These are phyloP conservation scores for Crax fasciolata DNA, from an alignment of 2,797 vertebrate genomes.

Conservation along the genomic window DNA sequence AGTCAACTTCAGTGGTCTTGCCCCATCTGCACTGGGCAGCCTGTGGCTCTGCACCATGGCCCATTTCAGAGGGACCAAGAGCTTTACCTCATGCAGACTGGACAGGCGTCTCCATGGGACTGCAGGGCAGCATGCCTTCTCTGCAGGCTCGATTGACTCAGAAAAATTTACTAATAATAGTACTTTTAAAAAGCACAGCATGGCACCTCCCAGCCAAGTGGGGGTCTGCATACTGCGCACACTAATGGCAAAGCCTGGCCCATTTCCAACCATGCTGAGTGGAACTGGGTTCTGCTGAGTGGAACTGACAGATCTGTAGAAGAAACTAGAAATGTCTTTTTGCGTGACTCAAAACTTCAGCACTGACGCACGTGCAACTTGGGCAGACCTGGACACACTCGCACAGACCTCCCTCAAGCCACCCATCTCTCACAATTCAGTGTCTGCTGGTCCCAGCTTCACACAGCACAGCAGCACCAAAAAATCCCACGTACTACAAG, in stretches of 20 bases:
- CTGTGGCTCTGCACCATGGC: rapidly evolving
- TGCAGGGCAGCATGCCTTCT: not conserved
- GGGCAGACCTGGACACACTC: not conserved
- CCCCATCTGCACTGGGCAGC: rapidly evolving
- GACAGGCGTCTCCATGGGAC: rapidly evolving
- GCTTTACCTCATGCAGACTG: rapidly evolving
- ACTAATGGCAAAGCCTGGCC: not conserved
- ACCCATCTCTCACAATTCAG: not conserved
- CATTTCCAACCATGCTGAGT: not conserved
- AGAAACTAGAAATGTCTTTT: not conserved
- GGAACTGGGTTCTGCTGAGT: not conserved
- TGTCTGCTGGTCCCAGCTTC: not conserved
- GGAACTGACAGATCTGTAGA: not conserved
- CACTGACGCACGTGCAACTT: not conserved
- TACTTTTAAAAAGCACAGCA: not conserved
- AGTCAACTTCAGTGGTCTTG: rapidly evolving
- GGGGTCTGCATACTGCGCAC: rapidly evolving
- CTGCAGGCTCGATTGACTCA: not conserved
- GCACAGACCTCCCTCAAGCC: not conserved
- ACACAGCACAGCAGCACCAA: not conserved
- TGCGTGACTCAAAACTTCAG: not conserved
- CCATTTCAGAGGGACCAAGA: not conserved
- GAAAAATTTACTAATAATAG: not conserved
- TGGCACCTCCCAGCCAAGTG: not conserved
- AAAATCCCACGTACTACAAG: not conserved